phyloP scores from a whole-genome alignment of 1,140 invertebrate species.

The Harpegnathos saltator region DNA sequence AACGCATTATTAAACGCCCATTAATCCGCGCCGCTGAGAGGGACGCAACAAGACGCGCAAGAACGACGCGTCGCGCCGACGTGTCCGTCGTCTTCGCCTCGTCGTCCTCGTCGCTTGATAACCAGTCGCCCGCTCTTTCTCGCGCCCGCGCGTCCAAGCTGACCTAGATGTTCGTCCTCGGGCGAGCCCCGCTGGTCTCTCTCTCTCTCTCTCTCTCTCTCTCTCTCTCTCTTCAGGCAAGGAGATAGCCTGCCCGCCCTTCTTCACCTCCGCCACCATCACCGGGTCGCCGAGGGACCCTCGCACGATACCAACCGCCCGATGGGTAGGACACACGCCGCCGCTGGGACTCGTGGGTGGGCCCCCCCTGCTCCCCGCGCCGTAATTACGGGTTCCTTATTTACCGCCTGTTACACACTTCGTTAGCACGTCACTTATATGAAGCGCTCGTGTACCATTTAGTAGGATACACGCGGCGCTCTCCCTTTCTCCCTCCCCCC shows the following conservation, averaged over 20 bases:
- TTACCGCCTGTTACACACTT: conserved; percentile 86
- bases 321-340: conserved; percentile 42
- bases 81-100: not conserved
- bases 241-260: conserved; percentile 29
- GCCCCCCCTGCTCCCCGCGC: conserved; percentile 70
- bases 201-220: too few species aligned
- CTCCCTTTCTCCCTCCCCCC: not conserved
- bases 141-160: not conserved
- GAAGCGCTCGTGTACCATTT: conserved; percentile 80
- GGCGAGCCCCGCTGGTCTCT: conserved; percentile 9
- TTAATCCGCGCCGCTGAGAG: conserved; percentile 28
- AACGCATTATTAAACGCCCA: conserved; percentile 50
- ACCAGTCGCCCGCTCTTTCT: not conserved
- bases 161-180: conserved; percentile 60
- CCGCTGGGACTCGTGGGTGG: conserved; percentile 80
- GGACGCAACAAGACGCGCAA: conserved; percentile 23
- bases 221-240: too few species aligned
- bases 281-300: not conserved
- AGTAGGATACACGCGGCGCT: conserved; percentile 38
- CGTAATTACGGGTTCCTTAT: conserved; percentile 86
- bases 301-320: conserved; percentile 1
- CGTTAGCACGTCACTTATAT: conserved; percentile 85
- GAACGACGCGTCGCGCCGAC: conserved; percentile 17
- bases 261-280: conserved; percentile 17
- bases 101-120: conserved; percentile 1